Evolutionary conservation across 2,113 vertebrate species (phyloP).

Genomic region (Perca fluviatilis): DNA sequence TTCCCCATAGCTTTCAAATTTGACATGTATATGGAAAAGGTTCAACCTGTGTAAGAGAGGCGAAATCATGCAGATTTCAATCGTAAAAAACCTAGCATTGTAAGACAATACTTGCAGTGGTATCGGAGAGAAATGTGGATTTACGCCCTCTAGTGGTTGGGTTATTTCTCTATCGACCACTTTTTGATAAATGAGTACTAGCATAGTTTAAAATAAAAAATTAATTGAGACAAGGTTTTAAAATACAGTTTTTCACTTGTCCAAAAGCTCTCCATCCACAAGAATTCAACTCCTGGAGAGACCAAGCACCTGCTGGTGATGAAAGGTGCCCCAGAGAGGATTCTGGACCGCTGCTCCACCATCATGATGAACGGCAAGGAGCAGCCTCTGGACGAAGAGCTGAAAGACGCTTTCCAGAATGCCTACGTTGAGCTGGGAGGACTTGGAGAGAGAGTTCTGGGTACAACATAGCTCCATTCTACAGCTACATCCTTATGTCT

Average conservation of each 20-base stretch:
- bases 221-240: background rate
- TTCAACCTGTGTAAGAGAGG: background rate
- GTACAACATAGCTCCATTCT: conserved; percentile 64
- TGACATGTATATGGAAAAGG: too few species aligned
- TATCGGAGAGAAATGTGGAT: background rate
- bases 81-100: background rate
- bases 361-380: conserved; percentile 92
- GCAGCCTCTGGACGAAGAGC: conserved; percentile 88
- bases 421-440: conserved; percentile 93
- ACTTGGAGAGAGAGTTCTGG: conserved; percentile 91
- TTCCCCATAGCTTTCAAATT: background rate
- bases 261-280: conserved; percentile 91
- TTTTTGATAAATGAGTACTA: background rate
- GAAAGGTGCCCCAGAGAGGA: conserved; percentile 94
- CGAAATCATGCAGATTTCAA: background rate
- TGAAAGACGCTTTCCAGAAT: conserved; percentile 92
- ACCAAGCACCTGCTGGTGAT: conserved; percentile 91
- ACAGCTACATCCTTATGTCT: background rate
- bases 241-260: background rate
- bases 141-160: conserved; percentile 39
- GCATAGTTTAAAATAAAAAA: background rate
- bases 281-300: conserved; percentile 81
- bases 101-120: background rate
- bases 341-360: conserved; percentile 91
- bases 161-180: background rate